These are phyloP conservation scores for Falco cherrug DNA, from an alignment of 2,797 vertebrate genomes.

Conservation along the genomic window DNA sequence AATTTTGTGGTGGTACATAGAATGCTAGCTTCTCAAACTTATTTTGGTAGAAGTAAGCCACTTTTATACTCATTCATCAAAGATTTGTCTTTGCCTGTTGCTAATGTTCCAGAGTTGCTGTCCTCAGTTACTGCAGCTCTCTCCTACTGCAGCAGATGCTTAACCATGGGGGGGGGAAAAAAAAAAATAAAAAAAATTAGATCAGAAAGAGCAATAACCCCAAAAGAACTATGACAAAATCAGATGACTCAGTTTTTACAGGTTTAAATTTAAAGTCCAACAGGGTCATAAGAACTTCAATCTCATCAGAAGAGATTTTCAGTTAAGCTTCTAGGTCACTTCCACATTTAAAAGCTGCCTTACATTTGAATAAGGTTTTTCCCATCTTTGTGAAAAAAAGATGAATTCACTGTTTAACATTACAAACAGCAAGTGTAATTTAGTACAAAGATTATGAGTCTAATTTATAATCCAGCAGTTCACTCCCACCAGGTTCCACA, in stretches of 20 bases:
- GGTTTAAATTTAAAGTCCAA: not conserved
- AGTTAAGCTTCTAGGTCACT: not conserved
- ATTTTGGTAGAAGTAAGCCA: not conserved
- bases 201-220: not conserved
- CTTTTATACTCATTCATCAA: not conserved
- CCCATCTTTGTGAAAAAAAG: not conserved
- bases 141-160: not conserved
- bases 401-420: not conserved
- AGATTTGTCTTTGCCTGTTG: not conserved
- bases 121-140: not conserved
- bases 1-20: fast-evolving
- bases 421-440: not conserved
- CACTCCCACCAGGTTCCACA: not conserved
- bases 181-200: not conserved
- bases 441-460: not conserved
- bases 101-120: not conserved
- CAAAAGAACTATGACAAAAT: not conserved
- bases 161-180: not conserved
- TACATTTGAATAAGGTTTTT: conserved; percentile 32
- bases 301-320: not conserved
- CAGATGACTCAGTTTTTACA: not conserved
- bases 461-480: not conserved
- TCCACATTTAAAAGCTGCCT: not conserved
- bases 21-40: not conserved
- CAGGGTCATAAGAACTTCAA: not conserved